Evolutionary conservation across 2,797 vertebrate species (phyloP).

Genomic region (Capromys pilorides): DNA sequence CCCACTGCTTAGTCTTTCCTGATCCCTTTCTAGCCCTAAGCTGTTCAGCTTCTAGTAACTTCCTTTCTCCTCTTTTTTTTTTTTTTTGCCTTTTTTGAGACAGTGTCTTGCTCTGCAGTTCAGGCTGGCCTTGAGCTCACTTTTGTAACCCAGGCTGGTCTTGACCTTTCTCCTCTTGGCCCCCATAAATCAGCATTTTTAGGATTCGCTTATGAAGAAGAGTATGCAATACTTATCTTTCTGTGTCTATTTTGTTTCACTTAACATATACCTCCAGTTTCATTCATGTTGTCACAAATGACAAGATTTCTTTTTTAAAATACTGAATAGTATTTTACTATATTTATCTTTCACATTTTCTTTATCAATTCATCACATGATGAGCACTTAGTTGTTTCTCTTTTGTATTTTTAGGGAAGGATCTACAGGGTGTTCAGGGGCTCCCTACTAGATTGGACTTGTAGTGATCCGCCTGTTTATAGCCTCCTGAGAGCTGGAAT

Average conservation of each 20-base stretch:
- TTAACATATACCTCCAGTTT: neutral
- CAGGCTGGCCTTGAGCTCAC: too few relatives aligned
- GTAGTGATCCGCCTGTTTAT: too few relatives aligned
- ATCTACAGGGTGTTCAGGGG: too few relatives aligned
- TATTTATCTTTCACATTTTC: neutral
- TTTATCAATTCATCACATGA: neutral
- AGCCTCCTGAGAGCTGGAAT: too few relatives aligned
- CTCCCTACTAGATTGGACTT: too few relatives aligned
- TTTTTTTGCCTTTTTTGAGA: too few relatives aligned
- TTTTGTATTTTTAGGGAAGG: too few relatives aligned
- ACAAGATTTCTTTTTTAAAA: neutral
- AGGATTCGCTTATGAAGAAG: neutral
- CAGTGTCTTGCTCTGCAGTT: too few relatives aligned
- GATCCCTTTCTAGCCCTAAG: neutral
- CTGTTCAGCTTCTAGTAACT: neutral
- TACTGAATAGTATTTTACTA: neutral
- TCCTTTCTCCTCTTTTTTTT: neutral
- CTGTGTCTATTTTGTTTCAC: neutral
- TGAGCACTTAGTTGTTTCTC: neutral
- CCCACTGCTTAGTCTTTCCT: neutral
- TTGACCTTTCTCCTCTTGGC: neutral
- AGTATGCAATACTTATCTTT: neutral
- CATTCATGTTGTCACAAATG: neutral
- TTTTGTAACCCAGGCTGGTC: too few relatives aligned
- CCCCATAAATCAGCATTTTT: neutral